A percentile compares a stretch with the other conserved stretches of the same genome.
Evolutionary conservation across 1,140 invertebrate genomes (phyloP).

Genomic region (Bombus confusus): DNA sequence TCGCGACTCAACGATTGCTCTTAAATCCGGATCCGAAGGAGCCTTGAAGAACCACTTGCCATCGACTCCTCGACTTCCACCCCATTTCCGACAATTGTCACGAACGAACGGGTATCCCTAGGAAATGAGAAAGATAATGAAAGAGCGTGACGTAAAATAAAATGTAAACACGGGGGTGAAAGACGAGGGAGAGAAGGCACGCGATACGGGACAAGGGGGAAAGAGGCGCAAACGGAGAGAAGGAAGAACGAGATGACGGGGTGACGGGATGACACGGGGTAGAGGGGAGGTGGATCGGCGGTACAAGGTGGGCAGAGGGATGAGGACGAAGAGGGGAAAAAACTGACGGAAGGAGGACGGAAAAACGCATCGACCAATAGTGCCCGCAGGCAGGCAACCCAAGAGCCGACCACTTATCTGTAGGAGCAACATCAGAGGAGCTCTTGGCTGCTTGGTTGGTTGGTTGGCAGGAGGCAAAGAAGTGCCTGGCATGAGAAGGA

Average conservation of each 20-base stretch:
- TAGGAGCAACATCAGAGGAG: constrained; percentile 80
- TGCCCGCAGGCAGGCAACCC: constrained; percentile 76
- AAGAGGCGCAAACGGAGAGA: constrained; percentile 19
- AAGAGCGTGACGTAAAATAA: constrained; percentile 73
- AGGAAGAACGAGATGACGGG: constrained; percentile 22
- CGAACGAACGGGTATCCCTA: constrained; percentile 62
- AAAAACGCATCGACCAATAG: constrained; percentile 77
- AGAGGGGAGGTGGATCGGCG: constrained; percentile 36
- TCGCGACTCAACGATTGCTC: constrained; percentile 37
- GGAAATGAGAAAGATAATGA: constrained; percentile 75
- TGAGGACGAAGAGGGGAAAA: constrained; percentile 38
- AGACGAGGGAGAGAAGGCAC: constrained; percentile 37
- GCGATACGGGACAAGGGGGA: constrained; percentile 40
- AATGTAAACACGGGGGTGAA: constrained; percentile 70
- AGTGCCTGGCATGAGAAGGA: constrained; percentile 79
- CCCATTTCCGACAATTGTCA: constrained; percentile 70
- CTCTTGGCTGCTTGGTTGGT: constrained; percentile 77
- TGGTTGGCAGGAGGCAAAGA: constrained; percentile 75
- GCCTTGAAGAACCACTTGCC: constrained; percentile 54
- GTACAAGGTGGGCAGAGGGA: constrained; percentile 37
- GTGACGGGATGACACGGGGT: constrained; percentile 19
- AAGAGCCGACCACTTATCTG: constrained; percentile 80
- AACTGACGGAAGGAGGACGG: constrained; percentile 56
- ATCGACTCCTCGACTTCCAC: constrained; percentile 68
- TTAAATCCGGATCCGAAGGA: constrained; percentile 60